Evolutionary conservation across 2,113 vertebrate genomes (phyloP), one percentile per base, ranked within the genome.

Genomic region (Uria lomvia): DNA sequence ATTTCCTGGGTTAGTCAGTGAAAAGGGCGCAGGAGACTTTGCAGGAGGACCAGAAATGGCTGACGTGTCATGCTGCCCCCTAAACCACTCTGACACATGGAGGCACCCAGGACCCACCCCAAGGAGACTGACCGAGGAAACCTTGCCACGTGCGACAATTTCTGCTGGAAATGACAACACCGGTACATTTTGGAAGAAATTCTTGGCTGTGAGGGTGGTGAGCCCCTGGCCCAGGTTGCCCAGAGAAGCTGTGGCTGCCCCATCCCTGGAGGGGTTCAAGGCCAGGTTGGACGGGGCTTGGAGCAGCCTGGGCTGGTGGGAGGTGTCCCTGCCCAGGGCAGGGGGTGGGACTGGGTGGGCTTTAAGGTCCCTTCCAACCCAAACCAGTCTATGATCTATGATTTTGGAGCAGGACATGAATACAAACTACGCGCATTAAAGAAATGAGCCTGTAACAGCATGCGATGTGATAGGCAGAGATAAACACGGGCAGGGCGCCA

Each of bases 401-500:
- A 65, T 29, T 65, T 42, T 14, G 49, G 84, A 92, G 77, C 53
- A 47, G 56, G 70, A 56, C 18, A 10, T 0, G 10, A 47, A 70
- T 42, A 47, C 71, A 79, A 83, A 83, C 38, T 9, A 27, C 12
- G 11, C 1, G n/a, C 66, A 24, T 15, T 22, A 66, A 65, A 56
- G 87, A 26, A 75, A 66, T 2, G 58, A 88, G 75, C 85, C 88
- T 93, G 85, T 56, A 60, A 13, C 34, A 78, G 87, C 93, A 68
- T 1, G 56, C 38, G 70, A 6, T 49, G 70, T 19, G 92, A 75
- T 19, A 68, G 80, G 47, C 70, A 90, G 70, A 92, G 85, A 90
- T 45, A 78, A 75, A 76, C 36, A 56, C 0, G 0, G 91, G 92
- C 77, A 65, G 19, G 23, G 67, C 36, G 80, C 87, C 91, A 90